A percentile compares a stretch with the other conserved stretches of the same genome.
These are phyloP conservation scores for Tanytarsus gracilentus DNA, from an alignment of 2,888 invertebrate genomes.

Conservation along the genomic window DNA sequence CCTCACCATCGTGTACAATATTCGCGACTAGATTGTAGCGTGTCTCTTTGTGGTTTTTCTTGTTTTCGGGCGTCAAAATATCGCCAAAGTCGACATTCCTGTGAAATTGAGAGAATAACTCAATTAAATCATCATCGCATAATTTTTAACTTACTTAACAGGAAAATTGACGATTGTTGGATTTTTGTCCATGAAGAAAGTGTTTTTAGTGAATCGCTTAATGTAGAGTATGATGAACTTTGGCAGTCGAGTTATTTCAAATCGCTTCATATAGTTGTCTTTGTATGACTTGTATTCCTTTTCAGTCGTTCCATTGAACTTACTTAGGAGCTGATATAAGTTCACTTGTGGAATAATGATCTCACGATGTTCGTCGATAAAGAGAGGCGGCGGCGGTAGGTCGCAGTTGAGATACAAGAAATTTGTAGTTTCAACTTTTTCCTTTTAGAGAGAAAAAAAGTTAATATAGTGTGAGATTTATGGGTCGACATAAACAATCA, in stretches of 20 bases:
- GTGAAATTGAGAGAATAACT: constrained; percentile 34
- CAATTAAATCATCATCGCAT: neutral
- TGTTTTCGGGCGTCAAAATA: constrained; percentile 76
- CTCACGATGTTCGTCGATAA: constrained; percentile 94
- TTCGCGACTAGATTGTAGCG: constrained; percentile 97
- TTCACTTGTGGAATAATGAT: constrained; percentile 99
- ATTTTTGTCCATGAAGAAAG: constrained; percentile 98
- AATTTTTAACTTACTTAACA: constrained; percentile 68
- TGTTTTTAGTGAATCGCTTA: constrained; percentile 97
- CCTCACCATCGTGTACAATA: constrained; percentile 97
- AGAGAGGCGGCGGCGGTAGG: constrained; percentile 91
- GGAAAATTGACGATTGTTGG: constrained; percentile 99
- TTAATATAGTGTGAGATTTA: too few relatives aligned
- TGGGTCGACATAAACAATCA: too few relatives aligned
- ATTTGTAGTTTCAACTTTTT: constrained; percentile 79
- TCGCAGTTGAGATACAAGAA: constrained; percentile 97
- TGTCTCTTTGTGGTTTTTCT: constrained; percentile 67
- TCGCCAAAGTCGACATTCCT: constrained; percentile 97
- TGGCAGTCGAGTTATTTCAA: constrained; percentile 87
- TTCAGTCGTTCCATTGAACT: constrained; percentile 91
- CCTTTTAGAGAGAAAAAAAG: too few relatives aligned
- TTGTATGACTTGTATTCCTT: constrained; percentile 99
- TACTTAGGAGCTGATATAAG: constrained; percentile 82
- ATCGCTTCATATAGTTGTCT: constrained; percentile 94
- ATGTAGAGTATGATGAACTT: constrained; percentile 93